Percentiles rank a stretch among this genome's conserved stretches.
Evolutionary conservation across 2,797 vertebrate genomes (phyloP).

Genomic region (Silurus lanzhouensis): DNA sequence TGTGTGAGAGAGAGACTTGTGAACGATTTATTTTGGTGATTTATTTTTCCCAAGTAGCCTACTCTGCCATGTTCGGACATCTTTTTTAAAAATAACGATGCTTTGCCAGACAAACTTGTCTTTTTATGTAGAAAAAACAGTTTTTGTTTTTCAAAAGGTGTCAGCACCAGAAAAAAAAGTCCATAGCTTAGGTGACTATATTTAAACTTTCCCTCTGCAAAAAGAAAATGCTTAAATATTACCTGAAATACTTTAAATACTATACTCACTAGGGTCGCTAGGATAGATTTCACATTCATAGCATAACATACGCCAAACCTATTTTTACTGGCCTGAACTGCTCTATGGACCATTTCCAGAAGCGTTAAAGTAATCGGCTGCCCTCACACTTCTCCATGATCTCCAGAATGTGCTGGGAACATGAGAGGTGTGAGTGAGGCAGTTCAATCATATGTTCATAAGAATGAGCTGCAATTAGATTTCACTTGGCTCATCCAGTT

Average conservation of each 20-base stretch:
- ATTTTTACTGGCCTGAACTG: slow-evolving; percentile 76
- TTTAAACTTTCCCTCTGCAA: not conserved
- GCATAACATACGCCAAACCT: slow-evolving; percentile 69
- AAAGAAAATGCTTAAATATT: not conserved
- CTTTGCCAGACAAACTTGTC: not conserved
- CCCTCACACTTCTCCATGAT: slow-evolving; percentile 60
- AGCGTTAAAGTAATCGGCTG: slow-evolving; percentile 65
- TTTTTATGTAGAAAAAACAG: not conserved
- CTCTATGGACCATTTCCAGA: slow-evolving; percentile 68
- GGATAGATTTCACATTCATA: slow-evolving; percentile 73
- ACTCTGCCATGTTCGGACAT: not conserved
- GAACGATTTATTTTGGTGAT: too few species aligned
- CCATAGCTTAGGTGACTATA: not conserved
- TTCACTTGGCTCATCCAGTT: slow-evolving; percentile 22
- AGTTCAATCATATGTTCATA: slow-evolving; percentile 23
- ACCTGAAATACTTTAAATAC: not conserved
- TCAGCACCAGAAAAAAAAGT: not conserved
- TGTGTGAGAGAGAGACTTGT: not conserved
- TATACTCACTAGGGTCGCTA: slow-evolving; percentile 34
- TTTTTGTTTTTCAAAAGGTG: not conserved
- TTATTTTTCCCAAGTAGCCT: not conserved
- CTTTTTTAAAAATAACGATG: not conserved
- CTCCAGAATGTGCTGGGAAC: slow-evolving; percentile 50
- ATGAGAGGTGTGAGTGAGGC: slow-evolving; percentile 29
- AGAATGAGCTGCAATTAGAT: slow-evolving; percentile 35